These are phyloP conservation scores for Cirrhinus mrigala DNA, from an alignment of 2,797 vertebrate genomes.

Conservation along the genomic window DNA sequence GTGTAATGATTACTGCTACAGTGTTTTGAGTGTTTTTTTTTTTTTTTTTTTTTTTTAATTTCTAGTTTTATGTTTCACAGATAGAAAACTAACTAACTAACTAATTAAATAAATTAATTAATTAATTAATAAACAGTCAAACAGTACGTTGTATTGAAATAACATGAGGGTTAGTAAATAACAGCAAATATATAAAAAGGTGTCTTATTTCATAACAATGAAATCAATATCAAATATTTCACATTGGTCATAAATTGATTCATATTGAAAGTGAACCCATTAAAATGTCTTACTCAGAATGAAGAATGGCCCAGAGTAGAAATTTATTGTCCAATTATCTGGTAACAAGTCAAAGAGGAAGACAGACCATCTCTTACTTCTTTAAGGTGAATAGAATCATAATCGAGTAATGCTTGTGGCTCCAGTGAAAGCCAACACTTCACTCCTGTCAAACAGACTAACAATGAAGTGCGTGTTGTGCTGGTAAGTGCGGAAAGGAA, in stretches of 20 bases:
- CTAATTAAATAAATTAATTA: too few species aligned
- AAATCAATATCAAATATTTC: not conserved
- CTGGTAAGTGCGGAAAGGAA: constrained; percentile 33
- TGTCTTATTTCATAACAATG: not conserved
- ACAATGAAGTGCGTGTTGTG: constrained; percentile 45
- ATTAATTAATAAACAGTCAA: too few species aligned
- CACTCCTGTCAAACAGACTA: constrained; percentile 35
- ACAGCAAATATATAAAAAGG: too few species aligned
- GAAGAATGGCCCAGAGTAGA: not conserved
- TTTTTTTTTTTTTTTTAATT: too few species aligned
- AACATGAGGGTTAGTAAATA: not conserved
- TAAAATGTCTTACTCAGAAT: not conserved
- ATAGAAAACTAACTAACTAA: not conserved
- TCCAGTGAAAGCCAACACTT: constrained; percentile 35
- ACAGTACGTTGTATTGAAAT: not conserved
- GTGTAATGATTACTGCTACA: too few species aligned
- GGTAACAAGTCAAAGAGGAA: constrained; percentile 1
- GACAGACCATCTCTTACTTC: not conserved
- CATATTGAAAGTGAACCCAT: not conserved
- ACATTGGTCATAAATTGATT: not conserved
- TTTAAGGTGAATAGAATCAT: constrained; percentile 46
- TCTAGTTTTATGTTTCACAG: not conserved
- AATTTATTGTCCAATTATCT: constrained; percentile 1
- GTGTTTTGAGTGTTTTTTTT: too few species aligned
- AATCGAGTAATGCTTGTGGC: constrained; percentile 15